Evolutionary conservation across 2,888 invertebrate species (phyloP).

Genomic region (Clitarchus hookeri): DNA sequence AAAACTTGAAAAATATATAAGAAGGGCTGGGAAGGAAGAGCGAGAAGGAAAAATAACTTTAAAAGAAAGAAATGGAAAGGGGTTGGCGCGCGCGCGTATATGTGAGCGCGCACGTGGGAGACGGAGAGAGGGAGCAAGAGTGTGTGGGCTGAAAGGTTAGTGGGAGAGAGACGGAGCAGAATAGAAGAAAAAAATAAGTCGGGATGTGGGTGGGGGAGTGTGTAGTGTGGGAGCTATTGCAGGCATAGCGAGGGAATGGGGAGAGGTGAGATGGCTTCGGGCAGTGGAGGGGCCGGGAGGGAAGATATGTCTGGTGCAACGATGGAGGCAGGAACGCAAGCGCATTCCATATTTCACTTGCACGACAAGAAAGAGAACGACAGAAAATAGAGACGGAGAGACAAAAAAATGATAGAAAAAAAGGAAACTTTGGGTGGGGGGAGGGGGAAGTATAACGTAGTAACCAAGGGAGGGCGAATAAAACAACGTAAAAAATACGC

Average conservation of each 20-base stretch:
- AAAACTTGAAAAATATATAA: conserved; percentile 21
- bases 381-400: conserved; percentile 12
- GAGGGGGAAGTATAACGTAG: background rate
- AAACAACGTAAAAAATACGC: background rate
- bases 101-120: background rate
- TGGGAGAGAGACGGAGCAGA: background rate
- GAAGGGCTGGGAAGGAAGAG: conserved; percentile 9
- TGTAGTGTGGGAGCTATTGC: background rate
- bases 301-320: conserved; percentile 25
- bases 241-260: conserved; percentile 11
- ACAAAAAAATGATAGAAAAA: background rate
- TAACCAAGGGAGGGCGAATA: background rate
- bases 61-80: conserved; percentile 22
- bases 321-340: conserved; percentile 19
- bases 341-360: conserved; percentile 27
- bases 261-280: background rate
- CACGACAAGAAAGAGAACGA: background rate
- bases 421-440: background rate
- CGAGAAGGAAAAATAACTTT: conserved; percentile 17
- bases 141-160: background rate
- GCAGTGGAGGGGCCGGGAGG: background rate
- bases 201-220: background rate
- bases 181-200: conserved; percentile 16
- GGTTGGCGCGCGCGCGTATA: background rate
- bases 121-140: background rate